These are phyloP conservation scores for Sphecodes monilicornis DNA, from an alignment of 2,888 invertebrate genomes.

Conservation along the genomic window DNA sequence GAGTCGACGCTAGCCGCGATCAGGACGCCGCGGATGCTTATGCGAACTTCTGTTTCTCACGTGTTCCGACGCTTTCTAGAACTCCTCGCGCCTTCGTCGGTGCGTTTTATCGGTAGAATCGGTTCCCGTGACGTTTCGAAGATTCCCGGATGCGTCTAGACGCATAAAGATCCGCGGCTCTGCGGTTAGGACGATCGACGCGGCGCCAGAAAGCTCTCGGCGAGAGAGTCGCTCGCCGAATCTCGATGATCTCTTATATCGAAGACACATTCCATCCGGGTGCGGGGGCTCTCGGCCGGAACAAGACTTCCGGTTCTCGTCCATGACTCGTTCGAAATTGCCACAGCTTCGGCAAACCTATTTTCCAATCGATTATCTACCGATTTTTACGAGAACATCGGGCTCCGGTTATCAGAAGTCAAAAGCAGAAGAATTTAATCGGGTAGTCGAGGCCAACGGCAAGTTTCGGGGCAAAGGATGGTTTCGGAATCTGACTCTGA, in stretches of 20 bases:
- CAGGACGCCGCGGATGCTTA: not conserved
- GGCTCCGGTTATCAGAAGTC: not conserved
- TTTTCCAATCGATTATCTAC: not conserved
- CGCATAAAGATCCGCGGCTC: not conserved
- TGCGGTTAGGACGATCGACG: not conserved
- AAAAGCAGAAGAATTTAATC: not conserved
- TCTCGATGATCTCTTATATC: slow-evolving; percentile 60
- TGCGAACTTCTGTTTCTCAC: not conserved
- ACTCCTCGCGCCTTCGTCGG: not conserved
- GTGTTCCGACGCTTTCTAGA: not conserved
- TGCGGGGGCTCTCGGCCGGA: slow-evolving; percentile 51
- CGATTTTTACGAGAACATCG: not conserved
- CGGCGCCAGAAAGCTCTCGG: not conserved
- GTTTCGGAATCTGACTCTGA: not conserved
- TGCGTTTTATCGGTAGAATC: not conserved
- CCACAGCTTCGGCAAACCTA: not conserved
- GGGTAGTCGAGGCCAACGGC: not conserved
- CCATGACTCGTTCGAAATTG: slow-evolving; percentile 32
- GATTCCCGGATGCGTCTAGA: not conserved
- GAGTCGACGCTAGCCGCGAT: not conserved
- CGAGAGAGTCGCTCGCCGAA: slow-evolving; percentile 50
- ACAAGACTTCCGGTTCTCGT: slow-evolving; percentile 64
- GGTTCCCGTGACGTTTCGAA: not conserved
- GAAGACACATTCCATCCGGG: slow-evolving; percentile 71
- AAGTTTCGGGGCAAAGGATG: not conserved